These are phyloP conservation scores for Macropus fuliginosus DNA, from an alignment of 2,797 vertebrate species.

Conservation along the genomic window DNA sequence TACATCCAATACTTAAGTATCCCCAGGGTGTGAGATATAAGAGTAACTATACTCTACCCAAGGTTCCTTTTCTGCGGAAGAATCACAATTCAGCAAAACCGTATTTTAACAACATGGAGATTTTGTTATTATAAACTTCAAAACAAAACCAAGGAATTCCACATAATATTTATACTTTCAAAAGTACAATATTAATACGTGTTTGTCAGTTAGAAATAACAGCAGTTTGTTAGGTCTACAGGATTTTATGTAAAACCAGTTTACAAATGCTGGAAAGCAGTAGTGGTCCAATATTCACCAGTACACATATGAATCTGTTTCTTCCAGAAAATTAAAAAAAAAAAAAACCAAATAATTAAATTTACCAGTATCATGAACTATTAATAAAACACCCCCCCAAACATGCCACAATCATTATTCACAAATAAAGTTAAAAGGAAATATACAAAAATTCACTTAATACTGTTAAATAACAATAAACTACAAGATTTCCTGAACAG, in stretches of 20 bases:
- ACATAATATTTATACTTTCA: slow-evolving; percentile 92
- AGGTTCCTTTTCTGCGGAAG: slow-evolving; percentile 62
- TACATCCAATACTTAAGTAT: background rate
- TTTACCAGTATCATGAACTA: slow-evolving; percentile 91
- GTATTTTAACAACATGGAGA: slow-evolving; percentile 83
- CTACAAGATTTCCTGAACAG: slow-evolving; percentile 89
- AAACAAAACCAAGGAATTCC: slow-evolving; percentile 88
- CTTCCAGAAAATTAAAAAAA: slow-evolving; percentile 82
- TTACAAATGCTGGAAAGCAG: slow-evolving; percentile 89
- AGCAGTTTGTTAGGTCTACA: slow-evolving; percentile 90
- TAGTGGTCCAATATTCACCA: slow-evolving; percentile 89
- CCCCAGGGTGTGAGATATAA: background rate
- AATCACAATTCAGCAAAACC: slow-evolving; percentile 79
- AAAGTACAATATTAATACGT: slow-evolving; percentile 95
- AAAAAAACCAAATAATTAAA: slow-evolving; percentile 83
- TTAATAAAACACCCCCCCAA: slow-evolving; percentile 91
- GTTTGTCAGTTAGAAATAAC: slow-evolving; percentile 93
- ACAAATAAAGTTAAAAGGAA: slow-evolving; percentile 97
- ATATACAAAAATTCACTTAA: slow-evolving; percentile 95
- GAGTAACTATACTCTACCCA: background rate
- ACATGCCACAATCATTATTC: slow-evolving; percentile 96
- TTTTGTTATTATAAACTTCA: slow-evolving; percentile 85
- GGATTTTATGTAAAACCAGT: slow-evolving; percentile 87
- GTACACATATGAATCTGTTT: slow-evolving; percentile 87
- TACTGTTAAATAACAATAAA: slow-evolving; percentile 96